A percentile compares a stretch with the other conserved stretches of the same genome.
phyloP scores from a whole-genome alignment of 2,888 invertebrate species.

The Cerastis rubricosa region DNA sequence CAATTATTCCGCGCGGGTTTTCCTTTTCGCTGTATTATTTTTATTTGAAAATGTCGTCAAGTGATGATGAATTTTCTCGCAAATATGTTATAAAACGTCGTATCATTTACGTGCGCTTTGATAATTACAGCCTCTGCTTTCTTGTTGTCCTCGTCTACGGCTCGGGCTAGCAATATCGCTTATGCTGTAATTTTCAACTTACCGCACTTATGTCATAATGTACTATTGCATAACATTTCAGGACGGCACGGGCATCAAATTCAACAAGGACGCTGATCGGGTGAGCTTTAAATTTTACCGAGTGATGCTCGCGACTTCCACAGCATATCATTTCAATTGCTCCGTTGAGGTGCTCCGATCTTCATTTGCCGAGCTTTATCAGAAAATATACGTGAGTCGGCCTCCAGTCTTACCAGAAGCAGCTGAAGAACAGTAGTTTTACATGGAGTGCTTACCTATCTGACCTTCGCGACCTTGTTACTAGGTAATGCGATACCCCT shows the following conservation, averaged over 20 bases:
- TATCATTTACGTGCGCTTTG: too few relatives aligned
- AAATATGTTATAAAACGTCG: too few relatives aligned
- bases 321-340: not conserved
- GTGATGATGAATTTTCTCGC: too few relatives aligned
- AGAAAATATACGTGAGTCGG: not conserved
- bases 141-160: too few relatives aligned
- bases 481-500: not conserved
- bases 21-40: too few relatives aligned
- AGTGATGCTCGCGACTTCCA: not conserved
- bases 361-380: not conserved
- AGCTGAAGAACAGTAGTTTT: not conserved
- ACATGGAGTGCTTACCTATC: not conserved
- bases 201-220: too few relatives aligned
- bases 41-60: too few relatives aligned
- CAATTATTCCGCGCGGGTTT: too few relatives aligned
- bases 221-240: slow-evolving; percentile 62
- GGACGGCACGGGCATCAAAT: slow-evolving; percentile 87
- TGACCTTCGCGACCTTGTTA: not conserved
- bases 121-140: too few relatives aligned
- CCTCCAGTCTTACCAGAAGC: not conserved
- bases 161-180: too few relatives aligned
- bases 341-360: not conserved
- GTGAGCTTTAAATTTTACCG: slow-evolving; percentile 67
- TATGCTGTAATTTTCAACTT: too few relatives aligned
- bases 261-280: slow-evolving; percentile 87